Evolutionary conservation across 2,888 invertebrate species (phyloP).

Genomic region (Mythimna lalbum): DNA sequence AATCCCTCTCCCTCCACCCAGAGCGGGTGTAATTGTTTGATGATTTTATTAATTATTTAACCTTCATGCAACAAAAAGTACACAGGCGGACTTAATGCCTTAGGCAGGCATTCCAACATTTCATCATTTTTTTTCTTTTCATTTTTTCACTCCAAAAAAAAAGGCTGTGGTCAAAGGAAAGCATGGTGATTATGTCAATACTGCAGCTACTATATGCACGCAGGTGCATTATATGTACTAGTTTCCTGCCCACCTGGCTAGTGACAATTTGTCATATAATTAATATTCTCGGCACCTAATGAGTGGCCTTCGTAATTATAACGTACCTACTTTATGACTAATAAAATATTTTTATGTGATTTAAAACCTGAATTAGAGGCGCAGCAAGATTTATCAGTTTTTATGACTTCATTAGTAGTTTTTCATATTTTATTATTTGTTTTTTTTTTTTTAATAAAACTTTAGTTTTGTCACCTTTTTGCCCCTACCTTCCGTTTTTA

Average conservation of each 20-base stretch:
- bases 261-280: constrained; percentile 23
- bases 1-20: too few species aligned
- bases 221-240: neutral
- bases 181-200: neutral
- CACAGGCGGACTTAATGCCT: too few species aligned
- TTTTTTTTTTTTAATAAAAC: neutral
- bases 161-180: too few species aligned
- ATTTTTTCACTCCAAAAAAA: too few species aligned
- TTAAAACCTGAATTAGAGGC: neutral
- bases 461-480: neutral
- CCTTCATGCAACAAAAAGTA: too few species aligned
- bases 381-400: constrained; percentile 17
- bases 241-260: constrained; percentile 39
- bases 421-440: constrained; percentile 26
- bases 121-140: too few species aligned
- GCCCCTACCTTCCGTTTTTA: neutral
- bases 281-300: constrained; percentile 33
- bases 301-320: constrained; percentile 45
- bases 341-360: constrained; percentile 40
- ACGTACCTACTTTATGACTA: constrained; percentile 36
- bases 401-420: constrained; percentile 44
- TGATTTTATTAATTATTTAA: too few species aligned
- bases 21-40: too few species aligned
- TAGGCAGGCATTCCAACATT: too few species aligned
- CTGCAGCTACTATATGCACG: neutral